Evolutionary conservation across 2,113 vertebrate species (phyloP).

Genomic region (Spilogale gracilis): DNA sequence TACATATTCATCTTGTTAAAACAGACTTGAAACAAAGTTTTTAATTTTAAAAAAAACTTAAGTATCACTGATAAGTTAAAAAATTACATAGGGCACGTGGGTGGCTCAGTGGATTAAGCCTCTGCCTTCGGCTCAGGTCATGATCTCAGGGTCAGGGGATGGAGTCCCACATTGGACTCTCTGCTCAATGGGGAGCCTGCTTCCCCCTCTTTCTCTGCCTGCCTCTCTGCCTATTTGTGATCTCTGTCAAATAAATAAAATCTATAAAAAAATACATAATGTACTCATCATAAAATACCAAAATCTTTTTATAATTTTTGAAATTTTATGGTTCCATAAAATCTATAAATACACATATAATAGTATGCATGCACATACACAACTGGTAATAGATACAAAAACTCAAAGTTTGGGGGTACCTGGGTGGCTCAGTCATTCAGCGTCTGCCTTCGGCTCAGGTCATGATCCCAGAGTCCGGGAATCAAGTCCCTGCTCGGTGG

Average conservation of each 20-base stretch:
- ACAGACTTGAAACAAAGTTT: constrained; percentile 1
- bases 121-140: too few relatives aligned
- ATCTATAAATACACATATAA: neutral
- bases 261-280: neutral
- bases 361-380: neutral
- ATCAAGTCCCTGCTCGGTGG: too few relatives aligned
- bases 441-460: too few relatives aligned
- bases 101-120: too few relatives aligned
- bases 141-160: too few relatives aligned
- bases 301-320: constrained; percentile 13
- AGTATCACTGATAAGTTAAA: neutral
- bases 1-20: neutral
- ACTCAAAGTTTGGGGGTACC: neutral
- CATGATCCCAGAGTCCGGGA: too few relatives aligned
- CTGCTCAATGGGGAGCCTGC: too few relatives aligned
- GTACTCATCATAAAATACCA: neutral
- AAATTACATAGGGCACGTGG: neutral
- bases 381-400: neutral
- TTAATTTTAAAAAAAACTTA: neutral
- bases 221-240: too few relatives aligned
- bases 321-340: neutral
- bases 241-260: too few relatives aligned
- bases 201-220: too few relatives aligned
- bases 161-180: too few relatives aligned
- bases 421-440: too few relatives aligned